Conservation (phyloP, 2,113 vertebrate species). For the Crypturellus undulatus region DNA sequence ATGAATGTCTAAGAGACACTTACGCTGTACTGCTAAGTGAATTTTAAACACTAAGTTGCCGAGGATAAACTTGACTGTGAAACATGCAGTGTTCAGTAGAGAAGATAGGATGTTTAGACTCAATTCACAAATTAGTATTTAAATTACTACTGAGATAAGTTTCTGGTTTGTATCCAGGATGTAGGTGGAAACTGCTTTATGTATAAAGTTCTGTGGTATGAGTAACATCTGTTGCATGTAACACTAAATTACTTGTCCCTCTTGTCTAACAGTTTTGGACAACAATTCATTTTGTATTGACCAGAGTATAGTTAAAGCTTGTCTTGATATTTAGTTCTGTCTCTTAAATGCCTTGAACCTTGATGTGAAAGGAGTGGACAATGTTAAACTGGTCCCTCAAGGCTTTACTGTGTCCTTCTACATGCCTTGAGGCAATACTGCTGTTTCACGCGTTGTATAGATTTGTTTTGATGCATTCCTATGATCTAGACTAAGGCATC, state of each 20-base stretch:
- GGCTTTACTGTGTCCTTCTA: constrained; percentile 41
- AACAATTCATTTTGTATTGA: constrained; percentile 56
- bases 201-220: constrained; percentile 64
- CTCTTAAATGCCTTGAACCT: constrained; percentile 67
- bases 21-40: constrained; percentile 38
- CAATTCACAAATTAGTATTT: constrained; percentile 3
- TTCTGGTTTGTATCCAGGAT: constrained; percentile 38
- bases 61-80: constrained; percentile 46
- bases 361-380: constrained; percentile 28
- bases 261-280: constrained; percentile 58
- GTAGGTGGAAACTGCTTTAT: constrained; percentile 60
- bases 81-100: not conserved
- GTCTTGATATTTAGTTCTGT: constrained; percentile 75
- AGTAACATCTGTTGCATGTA: constrained; percentile 60
- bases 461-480: constrained; percentile 63
- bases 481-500: constrained; percentile 9
- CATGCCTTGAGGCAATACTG: constrained; percentile 33
- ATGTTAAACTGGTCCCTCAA: constrained; percentile 30
- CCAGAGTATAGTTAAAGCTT: constrained; percentile 82
- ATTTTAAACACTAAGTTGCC: constrained; percentile 63
- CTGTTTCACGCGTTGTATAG: constrained; percentile 39
- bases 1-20: constrained; percentile 59
- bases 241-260: constrained; percentile 68
- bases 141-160: constrained; percentile 18
- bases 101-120: not conserved